phyloP scores from a whole-genome alignment of 2,888 invertebrate genomes.

The Agrochola macilenta region DNA sequence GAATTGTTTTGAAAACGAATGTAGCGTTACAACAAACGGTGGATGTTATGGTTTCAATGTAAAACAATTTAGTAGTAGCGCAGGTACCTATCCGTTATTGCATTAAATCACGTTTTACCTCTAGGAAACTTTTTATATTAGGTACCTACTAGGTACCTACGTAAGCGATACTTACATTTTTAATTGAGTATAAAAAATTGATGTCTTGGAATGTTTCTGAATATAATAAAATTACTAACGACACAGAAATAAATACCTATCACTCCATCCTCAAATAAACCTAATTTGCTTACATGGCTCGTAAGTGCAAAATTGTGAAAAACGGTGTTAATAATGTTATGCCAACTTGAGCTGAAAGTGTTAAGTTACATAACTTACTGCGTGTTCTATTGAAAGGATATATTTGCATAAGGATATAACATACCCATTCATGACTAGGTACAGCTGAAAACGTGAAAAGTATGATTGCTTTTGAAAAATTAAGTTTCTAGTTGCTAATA shows the following conservation, averaged over 20 bases:
- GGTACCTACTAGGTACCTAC: no score
- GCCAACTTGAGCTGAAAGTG: slow-evolving; percentile 38
- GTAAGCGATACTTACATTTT: not conserved
- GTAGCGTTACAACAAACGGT: not conserved
- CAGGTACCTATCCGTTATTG: not conserved
- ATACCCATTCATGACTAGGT: not conserved
- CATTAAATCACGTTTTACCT: slow-evolving; percentile 16
- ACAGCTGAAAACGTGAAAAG: not conserved
- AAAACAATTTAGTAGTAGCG: slow-evolving; percentile 25
- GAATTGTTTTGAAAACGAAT: slow-evolving; percentile 27
- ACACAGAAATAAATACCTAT: not conserved
- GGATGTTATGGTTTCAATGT: slow-evolving; percentile 33
- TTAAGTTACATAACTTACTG: slow-evolving; percentile 21
- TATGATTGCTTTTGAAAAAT: no score
- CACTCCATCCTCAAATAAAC: slow-evolving; percentile 4
- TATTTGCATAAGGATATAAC: slow-evolving; percentile 40
- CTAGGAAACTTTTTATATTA: no score
- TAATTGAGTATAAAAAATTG: not conserved
- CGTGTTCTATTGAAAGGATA: slow-evolving; percentile 11
- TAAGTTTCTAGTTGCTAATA: no score
- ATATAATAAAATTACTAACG: not conserved
- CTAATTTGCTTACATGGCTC: slow-evolving; percentile 29
- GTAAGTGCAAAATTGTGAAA: slow-evolving; percentile 32
- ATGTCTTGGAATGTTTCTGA: not conserved
- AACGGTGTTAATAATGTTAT: slow-evolving; percentile 43